Base-by-base conservation (phyloP, 2,888 invertebrate genomes). In the Pristionchus exspectatus region DNA sequence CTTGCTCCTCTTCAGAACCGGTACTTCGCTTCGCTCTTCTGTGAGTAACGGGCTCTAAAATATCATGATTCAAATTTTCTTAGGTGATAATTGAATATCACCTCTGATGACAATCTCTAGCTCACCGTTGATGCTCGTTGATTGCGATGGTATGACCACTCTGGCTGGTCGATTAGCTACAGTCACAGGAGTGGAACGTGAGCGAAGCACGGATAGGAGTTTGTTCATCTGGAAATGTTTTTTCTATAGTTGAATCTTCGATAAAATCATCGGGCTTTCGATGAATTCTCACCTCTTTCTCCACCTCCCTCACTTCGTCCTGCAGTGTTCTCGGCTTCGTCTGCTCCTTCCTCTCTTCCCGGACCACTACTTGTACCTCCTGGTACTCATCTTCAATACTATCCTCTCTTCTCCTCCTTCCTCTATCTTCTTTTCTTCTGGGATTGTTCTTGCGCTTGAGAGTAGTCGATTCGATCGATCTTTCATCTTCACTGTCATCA, bases 271-370 rank as follows among this genome's bases (percentile, higher is more conserved):
- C 69, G n/a, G 3, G 27, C 7, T 24, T 27, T 69, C 21, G 4
- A 27, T 10, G 5, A 50, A 50, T 12, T 4, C 81, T 16, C 27
- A 81, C 81, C 81, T 81, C 81, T 12, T 81, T 81, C 81, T 81
- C 81, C n/a, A 81, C 81, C 10, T 81, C 81, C 50, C 16, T 81
- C 50, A 81, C 81, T 44, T 81, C 81, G 4, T 81, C 81, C n/a
- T 81, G 44, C 12, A 81, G n/a, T 9, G 50, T 81, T n/a, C 81
- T 81, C 33, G 72, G 14, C 63, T 63, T 59, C 18, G 18, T 24
- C 33, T 33, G 33, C 4, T 16, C 30, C 72, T 72, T 72, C 33
- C 69, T 74, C 74, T 74, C 74, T 21, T 74, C 74, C 74, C 18
- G 38, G 21, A 74, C 74, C 16, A 21, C 30, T 21, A 21, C 33